Evolutionary conservation across 2,888 invertebrate genomes (phyloP).

Genomic region (Hirtodrosophila histrioides): DNA sequence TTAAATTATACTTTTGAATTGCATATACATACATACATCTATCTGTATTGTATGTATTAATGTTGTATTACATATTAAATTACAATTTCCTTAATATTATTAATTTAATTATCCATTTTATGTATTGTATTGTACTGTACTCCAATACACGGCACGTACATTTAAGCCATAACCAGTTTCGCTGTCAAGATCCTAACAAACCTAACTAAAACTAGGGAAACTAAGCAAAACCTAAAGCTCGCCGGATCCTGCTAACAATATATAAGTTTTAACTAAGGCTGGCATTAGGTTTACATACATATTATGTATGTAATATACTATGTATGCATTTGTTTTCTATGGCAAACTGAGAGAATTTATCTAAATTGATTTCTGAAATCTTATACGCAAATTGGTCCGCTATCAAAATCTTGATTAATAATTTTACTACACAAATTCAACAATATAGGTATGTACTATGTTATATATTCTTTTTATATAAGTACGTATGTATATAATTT

Average conservation of each 20-base stretch:
- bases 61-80: constrained; percentile 54
- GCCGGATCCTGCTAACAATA: constrained; percentile 47
- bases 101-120: constrained; percentile 64
- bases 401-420: constrained; percentile 81
- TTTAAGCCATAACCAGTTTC: constrained; percentile 57
- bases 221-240: constrained; percentile 60
- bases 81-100: constrained; percentile 57
- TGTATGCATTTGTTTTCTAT: constrained; percentile 55
- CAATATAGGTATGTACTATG: constrained; percentile 68
- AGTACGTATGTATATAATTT: constrained; percentile 20
- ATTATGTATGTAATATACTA: constrained; percentile 21
- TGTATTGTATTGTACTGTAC: constrained; percentile 42
- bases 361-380: constrained; percentile 79
- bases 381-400: constrained; percentile 84
- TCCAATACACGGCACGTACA: constrained; percentile 51
- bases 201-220: constrained; percentile 69
- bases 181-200: constrained; percentile 55
- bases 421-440: constrained; percentile 77
- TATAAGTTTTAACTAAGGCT: constrained; percentile 61
- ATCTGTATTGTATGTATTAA: constrained; percentile 12
- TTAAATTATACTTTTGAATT: constrained; percentile 67
- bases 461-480: constrained; percentile 41
- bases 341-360: constrained; percentile 74
- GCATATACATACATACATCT: constrained; percentile 32
- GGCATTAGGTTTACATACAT: constrained; percentile 39